Evolutionary conservation across 2,797 vertebrate genomes (phyloP).

Genomic region (Ambastaia sidthimunki): DNA sequence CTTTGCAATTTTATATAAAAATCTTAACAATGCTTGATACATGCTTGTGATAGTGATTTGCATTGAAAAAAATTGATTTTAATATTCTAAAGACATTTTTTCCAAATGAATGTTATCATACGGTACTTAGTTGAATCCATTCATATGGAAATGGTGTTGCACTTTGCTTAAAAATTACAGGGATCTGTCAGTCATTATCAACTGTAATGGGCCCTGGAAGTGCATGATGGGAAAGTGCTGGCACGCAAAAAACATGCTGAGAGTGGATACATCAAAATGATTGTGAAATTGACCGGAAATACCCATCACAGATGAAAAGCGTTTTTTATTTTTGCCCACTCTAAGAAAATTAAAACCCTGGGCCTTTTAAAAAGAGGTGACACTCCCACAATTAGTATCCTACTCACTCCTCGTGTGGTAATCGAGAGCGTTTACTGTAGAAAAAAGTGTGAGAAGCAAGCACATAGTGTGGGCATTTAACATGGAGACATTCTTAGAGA

Average conservation of each 20-base stretch:
- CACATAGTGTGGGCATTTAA: not conserved
- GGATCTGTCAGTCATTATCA: slow-evolving; percentile 16
- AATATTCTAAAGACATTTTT: not conserved
- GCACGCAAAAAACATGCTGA: not conserved
- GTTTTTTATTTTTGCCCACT: slow-evolving; percentile 35
- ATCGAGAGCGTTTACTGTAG: slow-evolving; percentile 34
- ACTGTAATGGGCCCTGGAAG: slow-evolving; percentile 1
- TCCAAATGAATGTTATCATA: not conserved
- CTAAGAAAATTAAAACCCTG: slow-evolving; percentile 19
- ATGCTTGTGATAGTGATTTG: not conserved
- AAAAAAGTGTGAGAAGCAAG: not conserved
- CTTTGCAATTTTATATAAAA: not conserved
- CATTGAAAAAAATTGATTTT: not conserved
- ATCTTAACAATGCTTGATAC: slow-evolving; percentile 4
- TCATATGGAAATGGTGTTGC: not conserved
- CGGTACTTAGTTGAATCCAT: not conserved
- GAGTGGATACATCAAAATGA: slow-evolving; percentile 7
- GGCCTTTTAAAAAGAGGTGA: slow-evolving; percentile 45
- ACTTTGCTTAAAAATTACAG: not conserved
- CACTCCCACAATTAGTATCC: slow-evolving; percentile 39
- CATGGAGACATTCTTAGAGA: slow-evolving; percentile 51
- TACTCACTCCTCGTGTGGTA: not conserved
- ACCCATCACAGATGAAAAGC: slow-evolving; percentile 14
- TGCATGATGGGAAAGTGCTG: slow-evolving; percentile 15
- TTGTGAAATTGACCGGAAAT: slow-evolving; percentile 3